Conservation (phyloP, 2,888 invertebrate species). For the Elaeidobius kamerunicus region DNA sequence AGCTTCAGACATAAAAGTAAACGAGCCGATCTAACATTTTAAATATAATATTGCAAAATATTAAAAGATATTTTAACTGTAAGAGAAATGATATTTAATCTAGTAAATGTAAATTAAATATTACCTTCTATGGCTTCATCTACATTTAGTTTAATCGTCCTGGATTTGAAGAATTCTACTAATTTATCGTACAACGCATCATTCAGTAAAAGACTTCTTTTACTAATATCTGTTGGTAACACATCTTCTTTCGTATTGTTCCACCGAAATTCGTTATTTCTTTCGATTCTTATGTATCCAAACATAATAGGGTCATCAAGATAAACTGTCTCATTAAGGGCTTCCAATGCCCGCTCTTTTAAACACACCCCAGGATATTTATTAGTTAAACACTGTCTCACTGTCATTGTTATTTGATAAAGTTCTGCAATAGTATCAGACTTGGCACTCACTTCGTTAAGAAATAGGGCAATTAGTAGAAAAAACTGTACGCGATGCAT, state of each 20-base stretch:
- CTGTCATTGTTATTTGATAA: constrained; percentile 33
- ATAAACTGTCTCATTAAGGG: constrained; percentile 49
- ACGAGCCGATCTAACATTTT: too few species aligned
- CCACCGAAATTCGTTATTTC: constrained; percentile 44
- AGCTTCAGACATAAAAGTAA: too few species aligned
- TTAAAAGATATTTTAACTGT: too few species aligned
- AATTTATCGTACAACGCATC: constrained; percentile 47
- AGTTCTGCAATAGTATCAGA: constrained; percentile 32
- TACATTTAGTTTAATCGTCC: constrained; percentile 48
- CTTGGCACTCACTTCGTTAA: constrained; percentile 11
- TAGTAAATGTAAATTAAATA: constrained; percentile 4
- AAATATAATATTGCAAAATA: too few species aligned
- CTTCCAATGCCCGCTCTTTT: constrained; percentile 46
- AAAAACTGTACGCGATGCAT: constrained; percentile 30
- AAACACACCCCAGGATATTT: constrained; percentile 48
- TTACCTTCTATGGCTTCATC: constrained; percentile 45
- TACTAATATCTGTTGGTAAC: constrained; percentile 55
- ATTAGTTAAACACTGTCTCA: constrained; percentile 44
- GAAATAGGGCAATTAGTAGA: not conserved
- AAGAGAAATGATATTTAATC: too few species aligned
- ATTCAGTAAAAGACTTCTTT: constrained; percentile 52
- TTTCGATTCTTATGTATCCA: constrained; percentile 45
- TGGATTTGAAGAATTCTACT: constrained; percentile 48
- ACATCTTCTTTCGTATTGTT: constrained; percentile 49
- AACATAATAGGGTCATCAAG: constrained; percentile 45